A percentile compares a stretch with the other conserved stretches of the same genome.
These are phyloP conservation scores for Dorcus parallelipipedus DNA, from an alignment of 2,888 invertebrate species.

Conservation along the genomic window DNA sequence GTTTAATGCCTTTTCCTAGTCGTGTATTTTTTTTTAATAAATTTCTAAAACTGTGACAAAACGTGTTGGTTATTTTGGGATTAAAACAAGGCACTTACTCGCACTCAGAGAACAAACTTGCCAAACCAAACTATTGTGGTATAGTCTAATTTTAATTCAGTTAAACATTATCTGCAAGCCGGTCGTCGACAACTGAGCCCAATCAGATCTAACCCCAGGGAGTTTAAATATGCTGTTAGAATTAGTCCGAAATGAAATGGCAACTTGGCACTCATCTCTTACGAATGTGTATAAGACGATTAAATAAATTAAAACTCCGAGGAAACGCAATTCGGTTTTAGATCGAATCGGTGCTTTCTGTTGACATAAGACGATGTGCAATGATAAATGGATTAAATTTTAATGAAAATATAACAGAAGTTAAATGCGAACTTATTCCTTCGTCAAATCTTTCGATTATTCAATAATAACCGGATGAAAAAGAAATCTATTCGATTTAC, in stretches of 20 bases:
- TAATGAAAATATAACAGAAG: conserved; percentile 40
- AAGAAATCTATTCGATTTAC: too few species aligned
- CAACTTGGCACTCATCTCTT: conserved; percentile 29
- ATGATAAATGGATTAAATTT: conserved; percentile 39
- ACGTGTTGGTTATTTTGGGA: background rate
- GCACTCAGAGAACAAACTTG: conserved; percentile 23
- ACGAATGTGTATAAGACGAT: conserved; percentile 23
- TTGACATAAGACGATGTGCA: conserved; percentile 28
- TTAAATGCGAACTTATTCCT: conserved; percentile 21
- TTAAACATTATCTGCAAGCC: conserved; percentile 25
- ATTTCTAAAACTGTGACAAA: too few species aligned
- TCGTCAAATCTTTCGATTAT: background rate
- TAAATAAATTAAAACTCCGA: conserved; percentile 28
- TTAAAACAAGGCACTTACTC: conserved; percentile 19
- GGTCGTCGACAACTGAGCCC: conserved; percentile 25
- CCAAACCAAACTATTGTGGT: conserved; percentile 23
- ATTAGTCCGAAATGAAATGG: conserved; percentile 23
- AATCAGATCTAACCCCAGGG: conserved; percentile 26
- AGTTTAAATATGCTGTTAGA: conserved; percentile 23
- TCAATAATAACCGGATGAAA: background rate
- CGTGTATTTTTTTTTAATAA: too few species aligned
- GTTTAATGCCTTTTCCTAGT: too few species aligned
- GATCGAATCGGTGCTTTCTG: conserved; percentile 11
- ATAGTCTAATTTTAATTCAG: conserved; percentile 30
- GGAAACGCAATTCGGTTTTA: conserved; percentile 12